Base-by-base conservation (phyloP, 2,888 invertebrate species). In the Tetropium fuscum region DNA sequence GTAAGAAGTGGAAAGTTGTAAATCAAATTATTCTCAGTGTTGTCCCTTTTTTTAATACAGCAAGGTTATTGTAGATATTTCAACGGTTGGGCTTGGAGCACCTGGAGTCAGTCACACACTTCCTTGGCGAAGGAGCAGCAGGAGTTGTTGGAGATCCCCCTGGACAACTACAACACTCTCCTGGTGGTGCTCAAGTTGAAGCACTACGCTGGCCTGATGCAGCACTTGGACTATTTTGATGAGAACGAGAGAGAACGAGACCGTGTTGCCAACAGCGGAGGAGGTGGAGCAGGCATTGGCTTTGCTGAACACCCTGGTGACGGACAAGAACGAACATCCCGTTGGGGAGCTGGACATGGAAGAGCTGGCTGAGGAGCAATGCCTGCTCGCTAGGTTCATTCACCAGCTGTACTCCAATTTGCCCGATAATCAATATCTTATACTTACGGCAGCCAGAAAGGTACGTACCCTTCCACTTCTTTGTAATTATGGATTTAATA, bases 321-420 rank as follows among this genome's bases (percentile, higher is more conserved):
- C 97, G 75, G 94, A 94, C 71, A 85, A 89, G 0, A 92, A 92
- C 74, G 91, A 92, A 74, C 85, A 87, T 0, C 78, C 83, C 59
- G 49, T 67, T 3, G 79, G 69, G 7, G 87, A 87, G 8, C 86
- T 89, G 1, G 96, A 96, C 79, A 87, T 90, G 0, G 98, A 98
- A 77, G 98, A 98, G 81, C 95, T 98, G 79, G 92, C 94, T 20
- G 99, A 99, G 79, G 98, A 95, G 70, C 98, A 99, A 80, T 93
- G 95, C 30, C 84, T 97, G 11, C 86, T 99, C 54, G 97, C 95
- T 27, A 82, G 95, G 91, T 85, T 95, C 58, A 90, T 95, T 71
- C 95, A 95, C 79, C 90, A 94, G 73, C 87, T 95, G 76, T 89
- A 87, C 66, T 91, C 94, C 0, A 90, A 91, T 5, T 88, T 88